Base-by-base conservation (phyloP, 2,797 vertebrate species). In the Heliangelus exortis region DNA sequence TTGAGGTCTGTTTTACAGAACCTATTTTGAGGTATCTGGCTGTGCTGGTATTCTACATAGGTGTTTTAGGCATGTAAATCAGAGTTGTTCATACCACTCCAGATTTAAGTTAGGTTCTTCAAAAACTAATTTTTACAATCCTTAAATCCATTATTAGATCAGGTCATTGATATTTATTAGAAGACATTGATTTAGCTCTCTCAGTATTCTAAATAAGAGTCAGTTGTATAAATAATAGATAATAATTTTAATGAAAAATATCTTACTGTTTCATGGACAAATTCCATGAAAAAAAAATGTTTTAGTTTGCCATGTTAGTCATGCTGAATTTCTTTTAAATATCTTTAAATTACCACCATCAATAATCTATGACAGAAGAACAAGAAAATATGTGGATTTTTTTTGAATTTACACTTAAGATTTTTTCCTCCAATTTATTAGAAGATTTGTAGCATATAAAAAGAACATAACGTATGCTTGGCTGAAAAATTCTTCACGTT, bases 181-280 rank as follows among this genome's bases (percentile, higher is more conserved):
- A 95, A 19, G 20, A 86, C 66, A 81, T 54, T 96, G 76, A 75
- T 93, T 47, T 95, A 89, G 43, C 19, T 85, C 21, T 82, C 57
- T 82, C 87, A 41, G 39, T 96, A 86, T 89, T 92, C 39, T 41
- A 41, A 41, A 41, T 41, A 41, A 14, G 39, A 93, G n/a, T 51
- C 82, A 71, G 53, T 68, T 87, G 26, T 47, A 88, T 67, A 87
- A 97, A 91, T 89, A 89, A 96, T 90, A 91, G 59, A 57, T 41
- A 63, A 34, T 15, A 78, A 92, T 80, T 94, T 95, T 77, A 82
- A 86, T 90, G 65, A 87, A 96, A 95, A 97, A 88, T 84, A 92
- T 89, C n/a, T 69, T 66, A 26, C 20, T 39, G 33, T 8, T 45
- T 61, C 39, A 41, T 15, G 43, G 39, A 87, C 2, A 59, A 61